phyloP scores from a whole-genome alignment of 2,797 vertebrate genomes.

The Falco cherrug region DNA sequence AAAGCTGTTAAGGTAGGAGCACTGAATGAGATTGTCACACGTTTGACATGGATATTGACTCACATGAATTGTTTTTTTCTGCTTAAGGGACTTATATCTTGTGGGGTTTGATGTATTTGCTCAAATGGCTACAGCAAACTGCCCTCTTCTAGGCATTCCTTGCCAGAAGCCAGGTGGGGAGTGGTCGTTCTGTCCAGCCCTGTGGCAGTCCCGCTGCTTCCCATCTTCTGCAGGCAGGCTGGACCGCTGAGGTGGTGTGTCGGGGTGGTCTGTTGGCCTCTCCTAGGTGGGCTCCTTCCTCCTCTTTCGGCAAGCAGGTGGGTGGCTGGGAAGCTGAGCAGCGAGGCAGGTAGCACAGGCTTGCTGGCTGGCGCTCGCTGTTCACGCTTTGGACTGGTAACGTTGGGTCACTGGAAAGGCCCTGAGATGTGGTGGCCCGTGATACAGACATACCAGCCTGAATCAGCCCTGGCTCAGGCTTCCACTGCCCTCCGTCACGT shows the following conservation, averaged over 20 bases:
- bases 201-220: background rate
- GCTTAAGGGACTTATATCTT: background rate
- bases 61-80: background rate
- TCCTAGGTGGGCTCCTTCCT: background rate
- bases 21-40: background rate
- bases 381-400: background rate
- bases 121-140: background rate
- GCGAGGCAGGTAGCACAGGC: background rate
- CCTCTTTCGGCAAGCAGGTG: background rate
- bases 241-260: background rate
- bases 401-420: background rate
- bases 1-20: constrained; percentile 92
- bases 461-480: background rate
- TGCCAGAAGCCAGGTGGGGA: background rate
- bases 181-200: background rate
- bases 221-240: background rate
- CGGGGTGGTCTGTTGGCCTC: background rate
- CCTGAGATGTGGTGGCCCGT: background rate
- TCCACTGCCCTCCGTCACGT: background rate
- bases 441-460: background rate
- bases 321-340: background rate
- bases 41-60: background rate
- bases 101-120: background rate
- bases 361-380: background rate
- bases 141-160: background rate